These are phyloP conservation scores for Pipistrellus nathusii DNA, from an alignment of 2,797 vertebrate genomes.

Conservation along the genomic window DNA sequence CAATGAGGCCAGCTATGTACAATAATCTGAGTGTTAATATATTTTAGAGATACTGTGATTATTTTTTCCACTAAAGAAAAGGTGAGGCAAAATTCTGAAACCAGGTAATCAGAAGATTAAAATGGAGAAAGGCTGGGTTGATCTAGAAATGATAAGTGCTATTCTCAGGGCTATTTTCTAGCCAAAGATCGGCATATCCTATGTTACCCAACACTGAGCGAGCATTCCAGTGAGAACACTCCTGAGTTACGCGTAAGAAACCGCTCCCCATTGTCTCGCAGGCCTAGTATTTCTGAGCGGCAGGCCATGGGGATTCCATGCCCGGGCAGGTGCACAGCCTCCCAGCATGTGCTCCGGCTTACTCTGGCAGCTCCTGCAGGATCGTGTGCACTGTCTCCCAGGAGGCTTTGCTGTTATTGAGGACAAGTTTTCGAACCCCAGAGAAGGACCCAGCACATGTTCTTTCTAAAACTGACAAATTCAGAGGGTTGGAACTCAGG, in stretches of 20 bases:
- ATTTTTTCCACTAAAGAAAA: slow-evolving; percentile 58
- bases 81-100: slow-evolving; percentile 44
- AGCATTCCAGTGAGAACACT: slow-evolving; percentile 30
- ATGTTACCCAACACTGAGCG: slow-evolving; percentile 35
- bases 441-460: slow-evolving; percentile 93
- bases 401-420: slow-evolving; percentile 97
- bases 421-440: slow-evolving; percentile 94
- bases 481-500: slow-evolving; percentile 98
- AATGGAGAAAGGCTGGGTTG: slow-evolving; percentile 44
- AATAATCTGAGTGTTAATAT: slow-evolving; percentile 49
- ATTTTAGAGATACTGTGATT: slow-evolving; percentile 56
- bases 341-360: slow-evolving; percentile 81
- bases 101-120: slow-evolving; percentile 70
- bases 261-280: slow-evolving; percentile 47
- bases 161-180: slow-evolving; percentile 72
- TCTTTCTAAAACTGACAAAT: slow-evolving; percentile 92
- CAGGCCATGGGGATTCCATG: slow-evolving; percentile 24
- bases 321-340: slow-evolving; percentile 15
- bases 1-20: background rate
- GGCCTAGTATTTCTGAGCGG: slow-evolving; percentile 64
- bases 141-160: slow-evolving; percentile 49
- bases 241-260: slow-evolving; percentile 42
- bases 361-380: slow-evolving; percentile 95
- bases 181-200: slow-evolving; percentile 61
- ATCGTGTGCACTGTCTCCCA: slow-evolving; percentile 97